Conservation (phyloP, 2,113 vertebrate species). For the Dunckerocampus dactyliophorus region DNA sequence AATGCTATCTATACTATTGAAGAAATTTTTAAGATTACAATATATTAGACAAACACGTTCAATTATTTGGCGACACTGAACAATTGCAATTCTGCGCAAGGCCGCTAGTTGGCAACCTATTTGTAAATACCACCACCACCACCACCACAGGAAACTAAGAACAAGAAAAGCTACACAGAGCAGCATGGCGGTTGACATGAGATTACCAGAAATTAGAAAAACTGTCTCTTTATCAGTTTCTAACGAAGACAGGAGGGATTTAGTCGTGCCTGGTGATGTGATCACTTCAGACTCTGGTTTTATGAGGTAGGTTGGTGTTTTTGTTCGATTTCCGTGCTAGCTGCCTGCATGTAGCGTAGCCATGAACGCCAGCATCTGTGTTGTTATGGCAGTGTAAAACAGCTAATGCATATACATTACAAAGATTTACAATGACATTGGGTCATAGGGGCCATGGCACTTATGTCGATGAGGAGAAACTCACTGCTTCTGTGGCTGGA, state of each 20-base stretch:
- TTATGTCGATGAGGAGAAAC: constrained; percentile 90
- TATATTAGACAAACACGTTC: no score
- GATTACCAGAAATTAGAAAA: constrained; percentile 74
- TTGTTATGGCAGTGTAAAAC: not conserved
- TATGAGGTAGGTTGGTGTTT: constrained; percentile 80
- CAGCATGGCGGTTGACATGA: constrained; percentile 85
- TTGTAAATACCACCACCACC: not conserved
- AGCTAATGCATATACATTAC: not conserved
- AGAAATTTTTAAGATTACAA: no score
- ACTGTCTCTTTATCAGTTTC: constrained; percentile 34
- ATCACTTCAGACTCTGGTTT: constrained; percentile 93
- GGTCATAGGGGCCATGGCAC: constrained; percentile 88
- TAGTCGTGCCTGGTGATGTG: constrained; percentile 91
- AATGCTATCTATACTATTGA: no score
- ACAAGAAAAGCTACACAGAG: not conserved
- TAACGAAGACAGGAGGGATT: constrained; percentile 64
- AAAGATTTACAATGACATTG: not conserved
- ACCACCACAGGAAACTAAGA: not conserved
- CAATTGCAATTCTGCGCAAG: not conserved
- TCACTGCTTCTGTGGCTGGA: constrained; percentile 92
- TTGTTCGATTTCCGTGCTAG: not conserved
- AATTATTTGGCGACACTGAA: not conserved
- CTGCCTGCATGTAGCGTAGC: not conserved
- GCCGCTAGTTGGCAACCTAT: not conserved
- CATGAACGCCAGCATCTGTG: not conserved